Percentiles rank a stretch among this genome's conserved stretches.
These are phyloP conservation scores for Benitochromis conjunctus DNA, from an alignment of 2,113 vertebrate species.

Conservation along the genomic window DNA sequence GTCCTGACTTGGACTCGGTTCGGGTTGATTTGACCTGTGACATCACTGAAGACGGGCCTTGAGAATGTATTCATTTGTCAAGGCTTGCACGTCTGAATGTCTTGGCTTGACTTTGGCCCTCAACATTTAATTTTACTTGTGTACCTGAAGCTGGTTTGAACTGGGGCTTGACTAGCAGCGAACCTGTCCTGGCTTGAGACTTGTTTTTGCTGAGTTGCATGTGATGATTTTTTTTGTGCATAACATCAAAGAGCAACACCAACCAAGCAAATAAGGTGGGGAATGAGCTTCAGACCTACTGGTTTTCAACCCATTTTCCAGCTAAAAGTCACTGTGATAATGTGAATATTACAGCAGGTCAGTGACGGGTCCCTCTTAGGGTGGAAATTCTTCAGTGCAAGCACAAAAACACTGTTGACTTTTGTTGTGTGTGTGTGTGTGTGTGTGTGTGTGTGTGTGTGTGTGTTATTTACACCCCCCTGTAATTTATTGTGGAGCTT, in stretches of 20 bases:
- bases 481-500: too few relatives aligned
- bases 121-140: background rate
- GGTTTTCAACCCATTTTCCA: background rate
- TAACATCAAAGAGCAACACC: background rate
- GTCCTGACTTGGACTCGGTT: background rate
- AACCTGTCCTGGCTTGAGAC: background rate
- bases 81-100: background rate
- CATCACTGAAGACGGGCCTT: background rate
- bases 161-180: fast-evolving
- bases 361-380: background rate
- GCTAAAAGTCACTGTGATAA: background rate
- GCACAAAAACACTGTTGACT: background rate
- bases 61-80: background rate
- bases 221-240: background rate
- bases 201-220: background rate
- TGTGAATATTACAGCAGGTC: background rate
- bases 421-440: background rate
- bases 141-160: background rate
- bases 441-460: background rate
- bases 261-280: background rate
- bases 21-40: background rate
- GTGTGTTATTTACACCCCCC: too few relatives aligned
- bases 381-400: background rate
- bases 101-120: background rate
- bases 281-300: background rate